These are phyloP conservation scores for Dendrocopos noguchii DNA, from an alignment of 2,113 vertebrate genomes.

Conservation along the genomic window DNA sequence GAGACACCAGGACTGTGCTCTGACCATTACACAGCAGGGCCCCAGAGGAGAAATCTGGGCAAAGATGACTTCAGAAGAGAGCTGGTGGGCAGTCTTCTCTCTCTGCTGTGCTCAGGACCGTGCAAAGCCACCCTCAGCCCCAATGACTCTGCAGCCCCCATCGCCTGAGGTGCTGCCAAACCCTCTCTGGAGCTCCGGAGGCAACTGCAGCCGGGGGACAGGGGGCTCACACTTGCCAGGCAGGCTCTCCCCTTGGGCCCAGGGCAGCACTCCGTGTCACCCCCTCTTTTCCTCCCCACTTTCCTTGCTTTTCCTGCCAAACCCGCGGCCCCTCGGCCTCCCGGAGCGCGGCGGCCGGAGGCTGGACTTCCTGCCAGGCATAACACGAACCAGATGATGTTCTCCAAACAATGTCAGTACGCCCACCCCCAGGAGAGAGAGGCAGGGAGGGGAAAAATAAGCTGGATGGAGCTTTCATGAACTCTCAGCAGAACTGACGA, in stretches of 20 bases:
- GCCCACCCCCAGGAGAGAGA: constrained; percentile 51
- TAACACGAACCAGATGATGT: constrained; percentile 78
- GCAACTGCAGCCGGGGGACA: fast-evolving
- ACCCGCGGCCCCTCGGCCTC: constrained; percentile 34
- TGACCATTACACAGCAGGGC: not conserved
- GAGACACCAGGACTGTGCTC: fast-evolving
- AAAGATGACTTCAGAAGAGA: not conserved
- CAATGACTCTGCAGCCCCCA: fast-evolving
- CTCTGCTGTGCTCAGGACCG: not conserved
- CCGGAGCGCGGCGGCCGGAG: constrained; percentile 32
- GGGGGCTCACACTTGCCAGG: fast-evolving
- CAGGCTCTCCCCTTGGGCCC: not conserved
- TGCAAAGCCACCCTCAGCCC: not conserved
- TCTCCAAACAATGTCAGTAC: constrained; percentile 43
- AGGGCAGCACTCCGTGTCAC: not conserved
- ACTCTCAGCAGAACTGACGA: not conserved
- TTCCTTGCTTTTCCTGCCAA: not conserved
- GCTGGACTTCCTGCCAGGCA: constrained; percentile 68
- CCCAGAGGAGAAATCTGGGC: not conserved
- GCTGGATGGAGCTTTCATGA: not conserved
- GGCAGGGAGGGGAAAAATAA: constrained; percentile 1
- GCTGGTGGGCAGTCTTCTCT: not conserved
- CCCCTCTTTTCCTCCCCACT: not conserved
- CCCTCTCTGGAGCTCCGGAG: not conserved
- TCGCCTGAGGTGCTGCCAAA: not conserved